These are phyloP conservation scores for Ptilonorhynchus violaceus DNA, from an alignment of 2,113 vertebrate species.

Conservation along the genomic window DNA sequence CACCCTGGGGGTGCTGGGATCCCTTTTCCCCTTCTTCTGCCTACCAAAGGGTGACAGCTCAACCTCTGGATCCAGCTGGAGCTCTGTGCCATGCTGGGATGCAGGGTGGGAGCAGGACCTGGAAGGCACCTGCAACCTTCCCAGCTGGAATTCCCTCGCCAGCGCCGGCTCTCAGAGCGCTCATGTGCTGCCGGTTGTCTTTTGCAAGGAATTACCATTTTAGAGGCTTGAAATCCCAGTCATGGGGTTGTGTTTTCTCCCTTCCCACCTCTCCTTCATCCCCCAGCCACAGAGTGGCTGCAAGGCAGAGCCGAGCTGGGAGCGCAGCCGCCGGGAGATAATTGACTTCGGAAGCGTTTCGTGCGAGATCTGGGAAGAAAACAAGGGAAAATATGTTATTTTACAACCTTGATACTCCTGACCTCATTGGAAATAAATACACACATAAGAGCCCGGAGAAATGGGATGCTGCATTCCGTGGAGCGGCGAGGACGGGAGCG, in stretches of 20 bases:
- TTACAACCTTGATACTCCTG: conserved; percentile 76
- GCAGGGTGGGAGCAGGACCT: neutral
- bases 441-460: neutral
- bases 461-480: neutral
- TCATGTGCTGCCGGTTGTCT: neutral
- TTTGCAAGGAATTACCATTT: neutral
- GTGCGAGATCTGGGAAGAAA: conserved; percentile 59
- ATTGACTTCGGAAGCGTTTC: conserved; percentile 61
- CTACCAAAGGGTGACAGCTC: accelerated
- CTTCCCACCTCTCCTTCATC: neutral
- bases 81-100: neutral
- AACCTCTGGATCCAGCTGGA: neutral
- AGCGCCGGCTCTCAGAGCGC: accelerated
- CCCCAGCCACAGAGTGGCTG: neutral
- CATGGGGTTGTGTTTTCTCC: neutral
- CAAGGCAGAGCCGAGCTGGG: neutral
- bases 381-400: conserved; percentile 73
- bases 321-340: conserved; percentile 35
- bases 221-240: neutral
- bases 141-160: neutral
- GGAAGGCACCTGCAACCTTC: neutral
- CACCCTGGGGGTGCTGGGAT: neutral
- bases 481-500: neutral
- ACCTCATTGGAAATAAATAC: conserved; percentile 71
- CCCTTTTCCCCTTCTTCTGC: neutral